These are phyloP conservation scores for Candidula unifasciata DNA, from an alignment of 2,888 invertebrate species.

Conservation along the genomic window DNA sequence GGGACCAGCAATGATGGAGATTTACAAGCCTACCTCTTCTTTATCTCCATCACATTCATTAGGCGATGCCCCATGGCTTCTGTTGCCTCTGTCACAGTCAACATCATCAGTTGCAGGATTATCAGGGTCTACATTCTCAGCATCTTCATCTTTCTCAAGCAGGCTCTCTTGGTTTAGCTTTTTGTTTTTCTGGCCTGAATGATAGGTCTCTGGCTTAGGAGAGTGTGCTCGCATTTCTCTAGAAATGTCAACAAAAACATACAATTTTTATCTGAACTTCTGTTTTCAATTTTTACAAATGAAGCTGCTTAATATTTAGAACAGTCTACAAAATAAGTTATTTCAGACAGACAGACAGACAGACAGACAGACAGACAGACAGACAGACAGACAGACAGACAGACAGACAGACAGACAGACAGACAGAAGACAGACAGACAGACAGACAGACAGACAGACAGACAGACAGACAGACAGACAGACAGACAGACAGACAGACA, in stretches of 20 bases:
- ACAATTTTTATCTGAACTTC: neutral
- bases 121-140: neutral
- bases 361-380: too few relatives aligned
- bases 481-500: too few relatives aligned
- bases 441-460: too few relatives aligned
- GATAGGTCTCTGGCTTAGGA: slow-evolving; percentile 72
- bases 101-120: neutral
- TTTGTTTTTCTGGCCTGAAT: slow-evolving; percentile 47
- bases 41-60: neutral
- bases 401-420: too few relatives aligned
- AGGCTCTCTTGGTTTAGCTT: neutral
- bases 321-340: neutral
- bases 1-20: too few relatives aligned
- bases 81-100: neutral
- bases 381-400: too few relatives aligned
- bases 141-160: neutral
- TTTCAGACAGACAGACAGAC: too few relatives aligned
- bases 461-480: too few relatives aligned
- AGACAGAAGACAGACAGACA: too few relatives aligned
- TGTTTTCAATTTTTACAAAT: neutral
- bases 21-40: neutral
- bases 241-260: slow-evolving; percentile 31
- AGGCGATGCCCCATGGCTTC: neutral
- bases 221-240: slow-evolving; percentile 59
- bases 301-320: neutral